Conservation (phyloP, 37 sponge, comb jelly and placozoan genomes). For the Bolinopsis microptera region DNA sequence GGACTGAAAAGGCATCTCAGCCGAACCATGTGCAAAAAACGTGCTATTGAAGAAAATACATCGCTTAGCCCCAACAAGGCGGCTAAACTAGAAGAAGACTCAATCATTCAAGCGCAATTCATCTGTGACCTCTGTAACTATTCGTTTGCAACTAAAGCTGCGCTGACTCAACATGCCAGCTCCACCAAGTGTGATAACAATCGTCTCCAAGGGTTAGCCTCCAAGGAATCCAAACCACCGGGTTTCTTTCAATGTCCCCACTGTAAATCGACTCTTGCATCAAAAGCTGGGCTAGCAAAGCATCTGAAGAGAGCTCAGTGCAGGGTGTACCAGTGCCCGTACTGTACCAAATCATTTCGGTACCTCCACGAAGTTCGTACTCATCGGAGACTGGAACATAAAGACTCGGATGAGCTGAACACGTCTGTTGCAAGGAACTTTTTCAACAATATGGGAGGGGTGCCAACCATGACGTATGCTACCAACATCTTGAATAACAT, state of each 20-base stretch:
- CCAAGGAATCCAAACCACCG: neutral
- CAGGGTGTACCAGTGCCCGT: neutral
- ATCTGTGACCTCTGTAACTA: slow-evolving; percentile 8
- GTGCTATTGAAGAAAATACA: neutral
- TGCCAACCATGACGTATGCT: neutral
- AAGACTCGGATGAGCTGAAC: neutral
- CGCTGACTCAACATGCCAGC: slow-evolving; percentile 17
- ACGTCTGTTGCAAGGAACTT: neutral
- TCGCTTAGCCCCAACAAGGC: neutral
- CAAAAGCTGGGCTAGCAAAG: slow-evolving; percentile 28
- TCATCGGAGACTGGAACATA: neutral
- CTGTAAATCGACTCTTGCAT: neutral
- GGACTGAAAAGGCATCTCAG: neutral
- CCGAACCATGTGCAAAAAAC: slow-evolving; percentile 14
- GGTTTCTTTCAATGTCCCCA: neutral
- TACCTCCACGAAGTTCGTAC: neutral
- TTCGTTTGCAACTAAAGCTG: slow-evolving; percentile 25
- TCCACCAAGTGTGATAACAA: slow-evolving; percentile 35
- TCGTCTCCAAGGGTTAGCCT: neutral
- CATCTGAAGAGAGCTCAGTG: slow-evolving; percentile 29
- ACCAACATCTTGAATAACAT: neutral
- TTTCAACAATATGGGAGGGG: neutral
- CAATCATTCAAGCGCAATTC: neutral
- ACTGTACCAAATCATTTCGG: neutral
- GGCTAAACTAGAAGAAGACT: neutral